Evolutionary conservation across 1,140 invertebrate species (phyloP).

Genomic region (Eueides isabella): DNA sequence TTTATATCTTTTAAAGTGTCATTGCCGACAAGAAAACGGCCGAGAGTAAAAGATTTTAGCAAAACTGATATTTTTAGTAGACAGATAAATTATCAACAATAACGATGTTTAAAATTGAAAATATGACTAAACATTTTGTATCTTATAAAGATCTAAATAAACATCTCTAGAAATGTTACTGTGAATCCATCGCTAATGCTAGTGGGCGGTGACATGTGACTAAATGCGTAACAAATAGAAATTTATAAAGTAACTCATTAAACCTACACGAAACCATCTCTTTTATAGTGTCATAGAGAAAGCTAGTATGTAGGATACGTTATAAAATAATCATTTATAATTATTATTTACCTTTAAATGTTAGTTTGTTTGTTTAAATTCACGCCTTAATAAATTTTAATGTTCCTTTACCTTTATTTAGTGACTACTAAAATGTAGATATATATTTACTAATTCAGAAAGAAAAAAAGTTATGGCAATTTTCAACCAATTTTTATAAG

Average conservation of each 20-base stretch:
- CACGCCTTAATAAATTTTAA: no score
- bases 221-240: slow-evolving; percentile 1
- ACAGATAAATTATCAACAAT: no score
- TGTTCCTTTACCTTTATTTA: no score
- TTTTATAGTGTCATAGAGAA: not conserved
- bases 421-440: no score
- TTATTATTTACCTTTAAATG: slow-evolving; percentile 3
- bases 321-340: not conserved
- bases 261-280: not conserved
- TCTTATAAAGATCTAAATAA: not conserved
- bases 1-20: no score
- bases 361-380: not conserved
- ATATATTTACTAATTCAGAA: no score
- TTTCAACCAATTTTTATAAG: no score
- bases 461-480: no score
- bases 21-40: no score
- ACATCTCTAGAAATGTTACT: not conserved
- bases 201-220: not conserved
- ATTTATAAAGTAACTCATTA: slow-evolving; percentile 6
- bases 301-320: not conserved
- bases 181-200: not conserved
- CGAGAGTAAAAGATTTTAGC: no score
- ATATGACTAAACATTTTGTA: not conserved
- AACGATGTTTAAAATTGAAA: no score
- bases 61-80: no score